phyloP scores from a whole-genome alignment of 2,113 vertebrate genomes.

The Siphamia tubifer region DNA sequence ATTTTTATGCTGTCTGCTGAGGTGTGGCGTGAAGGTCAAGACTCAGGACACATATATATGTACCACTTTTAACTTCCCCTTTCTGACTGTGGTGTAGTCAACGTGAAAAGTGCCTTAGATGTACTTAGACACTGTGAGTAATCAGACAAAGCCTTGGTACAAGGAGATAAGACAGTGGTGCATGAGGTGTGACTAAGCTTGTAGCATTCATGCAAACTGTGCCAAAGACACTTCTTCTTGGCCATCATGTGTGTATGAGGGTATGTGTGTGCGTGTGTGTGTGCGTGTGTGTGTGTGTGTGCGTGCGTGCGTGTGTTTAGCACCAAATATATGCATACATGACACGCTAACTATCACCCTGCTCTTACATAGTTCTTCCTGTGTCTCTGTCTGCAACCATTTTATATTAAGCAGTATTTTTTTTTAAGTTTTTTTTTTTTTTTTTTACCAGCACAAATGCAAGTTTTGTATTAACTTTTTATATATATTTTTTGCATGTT shows the following conservation, averaged over 20 bases:
- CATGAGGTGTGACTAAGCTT: slow-evolving; percentile 67
- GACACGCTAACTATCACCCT: slow-evolving; percentile 14
- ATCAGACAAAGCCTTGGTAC: slow-evolving; percentile 44
- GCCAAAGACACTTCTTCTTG: slow-evolving; percentile 28
- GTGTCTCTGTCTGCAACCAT: slow-evolving; percentile 23
- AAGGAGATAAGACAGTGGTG: slow-evolving; percentile 55
- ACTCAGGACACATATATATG: slow-evolving; percentile 52
- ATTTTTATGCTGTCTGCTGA: slow-evolving; percentile 26
- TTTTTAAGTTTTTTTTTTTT: no score
- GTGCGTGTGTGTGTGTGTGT: slow-evolving; percentile 5
- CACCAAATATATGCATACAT: slow-evolving; percentile 47
- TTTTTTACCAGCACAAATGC: slow-evolving; percentile 33
- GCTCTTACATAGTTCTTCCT: slow-evolving; percentile 46
- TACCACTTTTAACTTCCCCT: slow-evolving; percentile 53
- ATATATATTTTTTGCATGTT: slow-evolving; percentile 67
- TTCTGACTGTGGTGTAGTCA: slow-evolving; percentile 50
- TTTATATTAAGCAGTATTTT: slow-evolving; percentile 13
- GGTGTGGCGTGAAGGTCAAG: slow-evolving; percentile 51
- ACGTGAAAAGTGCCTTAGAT: slow-evolving; percentile 62
- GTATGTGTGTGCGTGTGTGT: no score
- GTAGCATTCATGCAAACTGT: slow-evolving; percentile 50
- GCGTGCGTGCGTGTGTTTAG: slow-evolving; percentile 7
- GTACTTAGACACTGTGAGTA: slow-evolving; percentile 55
- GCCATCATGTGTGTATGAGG: no score
- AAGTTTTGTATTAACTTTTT: slow-evolving; percentile 53